Evolutionary conservation across 1,140 invertebrate species (phyloP).

Genomic region (Tenebrio molitor): DNA sequence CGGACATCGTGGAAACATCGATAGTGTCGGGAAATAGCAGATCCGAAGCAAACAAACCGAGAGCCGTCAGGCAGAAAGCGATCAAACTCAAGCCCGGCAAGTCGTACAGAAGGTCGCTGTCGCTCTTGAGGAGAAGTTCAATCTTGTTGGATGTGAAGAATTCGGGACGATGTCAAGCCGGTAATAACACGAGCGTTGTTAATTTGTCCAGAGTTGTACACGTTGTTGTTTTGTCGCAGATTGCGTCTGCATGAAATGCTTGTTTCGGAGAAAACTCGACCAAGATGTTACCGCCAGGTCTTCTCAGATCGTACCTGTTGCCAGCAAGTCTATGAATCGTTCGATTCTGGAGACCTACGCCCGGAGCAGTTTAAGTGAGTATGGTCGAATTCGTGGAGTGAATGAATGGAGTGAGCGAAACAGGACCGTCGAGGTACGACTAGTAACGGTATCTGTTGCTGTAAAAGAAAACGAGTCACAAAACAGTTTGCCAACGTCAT

Average conservation of each 20-base stretch:
- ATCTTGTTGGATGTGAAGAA: neutral
- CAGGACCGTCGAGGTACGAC: too few species aligned
- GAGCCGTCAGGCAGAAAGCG: conserved; percentile 9
- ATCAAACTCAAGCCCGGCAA: conserved; percentile 48
- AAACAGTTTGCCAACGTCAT: too few species aligned
- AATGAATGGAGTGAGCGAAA: too few species aligned
- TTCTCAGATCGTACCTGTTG: neutral
- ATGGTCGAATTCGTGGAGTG: neutral
- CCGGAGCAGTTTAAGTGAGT: conserved; percentile 2
- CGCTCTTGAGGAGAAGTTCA: conserved; percentile 37
- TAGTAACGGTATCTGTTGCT: too few species aligned
- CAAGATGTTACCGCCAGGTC: neutral
- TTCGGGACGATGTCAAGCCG: conserved; percentile 1
- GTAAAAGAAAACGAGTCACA: too few species aligned
- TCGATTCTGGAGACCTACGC: conserved; percentile 11
- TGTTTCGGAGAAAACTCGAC: conserved; percentile 28
- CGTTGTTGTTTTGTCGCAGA: neutral
- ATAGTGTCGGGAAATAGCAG: too few species aligned
- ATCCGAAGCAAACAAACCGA: neutral
- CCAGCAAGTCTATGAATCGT: neutral
- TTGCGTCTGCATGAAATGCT: conserved; percentile 3
- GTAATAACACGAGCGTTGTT: too few species aligned
- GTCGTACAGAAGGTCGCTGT: conserved; percentile 49
- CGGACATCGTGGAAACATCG: too few species aligned
- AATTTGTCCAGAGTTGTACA: too few species aligned